Base-by-base conservation (phyloP, 2,797 vertebrate genomes). In the Myotis pilosus region DNA sequence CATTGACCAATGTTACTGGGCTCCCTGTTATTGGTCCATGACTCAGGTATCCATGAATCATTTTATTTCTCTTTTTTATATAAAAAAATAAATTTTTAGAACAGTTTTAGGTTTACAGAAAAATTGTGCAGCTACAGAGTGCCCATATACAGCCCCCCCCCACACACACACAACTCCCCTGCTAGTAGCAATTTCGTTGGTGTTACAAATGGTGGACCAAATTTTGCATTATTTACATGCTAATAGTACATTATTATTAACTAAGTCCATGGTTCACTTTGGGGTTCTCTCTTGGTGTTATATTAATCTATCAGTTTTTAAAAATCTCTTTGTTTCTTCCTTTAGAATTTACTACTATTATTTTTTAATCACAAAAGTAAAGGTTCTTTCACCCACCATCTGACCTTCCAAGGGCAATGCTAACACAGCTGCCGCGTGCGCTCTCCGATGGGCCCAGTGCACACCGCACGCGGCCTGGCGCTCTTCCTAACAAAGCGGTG, bases 371-470 rank as follows among this genome's bases (percentile, higher is more conserved):
- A 41, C 1, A 17, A 17, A 87, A 41, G 28, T 36, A 62, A 28
- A 82, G 78, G 3, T 13, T 41, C 13, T 51, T 38, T 28, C 10
- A 1, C 8, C 12, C 1, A 0, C 66, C 51, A 4, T 1, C 55
- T 1, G 57, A 3, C 79, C 38, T 89, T 28, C 60, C 8, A 4
- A 49, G 33, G 36, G 17, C 8, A 11, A 0, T 25, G 16, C 41
- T 7, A 6, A 41, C 41, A 12, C 25, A 47, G 62, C 78, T 5
- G n/a, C 15, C 0, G 10, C 0, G 0, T 2, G 13, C 3, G 49
- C n/a, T n/a, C 23, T 38, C 1, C 0, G 6, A 38, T 2, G 5
- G 2, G 6, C 2, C n/a, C 66, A 0, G 3, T 10, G 33, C 28
- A 19, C 53, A 62, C 33, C 8, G 22, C 16, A 4, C 5, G 0